Evolutionary conservation across 2,113 vertebrate genomes (phyloP).

Genomic region (Zosterops lateralis): DNA sequence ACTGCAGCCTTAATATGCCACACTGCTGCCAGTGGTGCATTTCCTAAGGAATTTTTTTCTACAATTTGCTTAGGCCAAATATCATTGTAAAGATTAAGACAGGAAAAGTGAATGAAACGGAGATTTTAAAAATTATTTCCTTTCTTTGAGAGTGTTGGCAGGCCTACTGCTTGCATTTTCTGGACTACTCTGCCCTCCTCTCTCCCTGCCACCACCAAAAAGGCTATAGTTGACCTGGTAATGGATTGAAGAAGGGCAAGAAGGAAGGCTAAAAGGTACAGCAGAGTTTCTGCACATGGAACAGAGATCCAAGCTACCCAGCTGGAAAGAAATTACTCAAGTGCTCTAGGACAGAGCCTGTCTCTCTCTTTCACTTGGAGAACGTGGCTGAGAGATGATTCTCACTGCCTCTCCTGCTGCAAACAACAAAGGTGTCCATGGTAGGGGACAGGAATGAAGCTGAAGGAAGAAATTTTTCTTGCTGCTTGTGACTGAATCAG

Average conservation of each 20-base stretch:
- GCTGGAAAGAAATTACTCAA: not conserved
- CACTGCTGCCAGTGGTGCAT: not conserved
- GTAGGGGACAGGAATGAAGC: not conserved
- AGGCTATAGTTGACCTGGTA: not conserved
- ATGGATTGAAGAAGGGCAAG: not conserved
- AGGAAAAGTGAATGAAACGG: not conserved
- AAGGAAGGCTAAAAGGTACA: not conserved
- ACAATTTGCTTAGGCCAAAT: not conserved
- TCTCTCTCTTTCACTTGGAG: not conserved
- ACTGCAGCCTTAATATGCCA: not conserved
- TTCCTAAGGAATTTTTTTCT: not conserved
- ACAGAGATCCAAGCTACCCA: not conserved
- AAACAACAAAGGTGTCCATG: not conserved
- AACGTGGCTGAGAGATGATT: not conserved
- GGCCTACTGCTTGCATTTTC: not conserved
- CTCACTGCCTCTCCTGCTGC: not conserved
- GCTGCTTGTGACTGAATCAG: not conserved
- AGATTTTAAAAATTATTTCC: rapidly evolving
- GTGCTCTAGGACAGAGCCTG: not conserved
- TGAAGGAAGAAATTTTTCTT: not conserved
- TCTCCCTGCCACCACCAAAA: not conserved
- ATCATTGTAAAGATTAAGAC: not conserved
- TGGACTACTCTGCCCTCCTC: not conserved
- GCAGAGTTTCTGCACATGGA: not conserved
- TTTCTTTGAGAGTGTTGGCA: not conserved